A percentile compares a stretch with the other conserved stretches of the same genome.
Evolutionary conservation across 2,113 vertebrate species (phyloP).

Genomic region (Petrocephalus zakoni): DNA sequence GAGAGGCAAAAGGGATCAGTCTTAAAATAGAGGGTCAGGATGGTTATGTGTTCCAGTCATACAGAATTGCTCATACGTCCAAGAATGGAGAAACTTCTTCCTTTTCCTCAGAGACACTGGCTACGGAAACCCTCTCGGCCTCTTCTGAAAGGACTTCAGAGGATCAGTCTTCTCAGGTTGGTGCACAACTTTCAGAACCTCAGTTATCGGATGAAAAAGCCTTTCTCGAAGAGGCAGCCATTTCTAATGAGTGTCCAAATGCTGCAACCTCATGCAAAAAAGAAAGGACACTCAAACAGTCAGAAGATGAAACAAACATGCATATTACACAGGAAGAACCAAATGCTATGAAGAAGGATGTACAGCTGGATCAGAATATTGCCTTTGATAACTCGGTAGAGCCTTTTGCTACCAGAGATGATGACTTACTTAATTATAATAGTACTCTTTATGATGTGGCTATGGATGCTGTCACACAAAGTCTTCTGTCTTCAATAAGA

Average conservation of each 20-base stretch:
- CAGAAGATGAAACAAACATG: constrained; percentile 41
- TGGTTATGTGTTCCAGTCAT: constrained; percentile 67
- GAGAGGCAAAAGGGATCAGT: constrained; percentile 60
- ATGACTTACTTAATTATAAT: constrained; percentile 83
- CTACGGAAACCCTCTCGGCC: constrained; percentile 55
- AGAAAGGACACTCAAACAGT: constrained; percentile 35
- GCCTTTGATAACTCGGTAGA: constrained; percentile 61
- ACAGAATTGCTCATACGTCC: constrained; percentile 52
- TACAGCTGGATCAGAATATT: constrained; percentile 68
- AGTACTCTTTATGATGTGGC: constrained; percentile 92
- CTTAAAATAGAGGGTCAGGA: constrained; percentile 68
- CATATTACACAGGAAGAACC: constrained; percentile 63
- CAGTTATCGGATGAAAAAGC: constrained; percentile 29
- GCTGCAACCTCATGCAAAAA: constrained; percentile 28
- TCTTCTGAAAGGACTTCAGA: constrained; percentile 47
- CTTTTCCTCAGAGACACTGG: constrained; percentile 49
- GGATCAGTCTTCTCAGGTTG: constrained; percentile 58
- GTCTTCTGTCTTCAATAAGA: constrained; percentile 79
- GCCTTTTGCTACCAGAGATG: constrained; percentile 67
- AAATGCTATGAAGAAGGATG: constrained; percentile 64
- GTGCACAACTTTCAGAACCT: constrained; percentile 41
- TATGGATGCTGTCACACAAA: constrained; percentile 96
- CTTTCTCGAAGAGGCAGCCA: constrained; percentile 36
- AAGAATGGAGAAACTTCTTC: constrained; percentile 39
- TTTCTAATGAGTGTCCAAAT: constrained; percentile 48